Base-by-base conservation (phyloP, 37 sponge, comb jelly and placozoan genomes). In the Spongilla lacustris region DNA sequence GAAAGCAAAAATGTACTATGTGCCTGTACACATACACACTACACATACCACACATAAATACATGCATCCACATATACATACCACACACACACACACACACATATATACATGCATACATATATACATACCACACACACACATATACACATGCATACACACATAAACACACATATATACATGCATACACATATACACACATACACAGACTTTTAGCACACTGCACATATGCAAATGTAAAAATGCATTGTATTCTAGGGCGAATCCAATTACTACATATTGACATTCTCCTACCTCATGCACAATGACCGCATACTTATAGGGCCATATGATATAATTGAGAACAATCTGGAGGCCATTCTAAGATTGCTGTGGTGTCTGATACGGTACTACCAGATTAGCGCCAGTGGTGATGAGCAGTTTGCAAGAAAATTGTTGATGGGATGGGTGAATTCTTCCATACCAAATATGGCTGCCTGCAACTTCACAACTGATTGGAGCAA, bases 401-500 rank as follows among this genome's bases (percentile, higher is more conserved):
- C 49, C 2, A 33, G 31, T 23, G 50, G 27, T 23, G 38, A 27
- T 24, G 38, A 35, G 11, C 49, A 28, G 41, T 41, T 41, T 6
- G 41, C 41, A 9, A 41, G 73, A 25, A 37, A 34, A 76, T 34
- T 76, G 76, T 50, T 94, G 24, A 75, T 89, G 32, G 75, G 66
- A 24, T 96, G 94, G 94, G n/a, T 96, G 0, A 83, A 88, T 49
- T 74, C 85, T 29, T 76, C 76, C 24, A 73, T 93, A 36, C 89
- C 89, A 27, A 84, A 79, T 0, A 22, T 27, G 29, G 32, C 50
- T 12, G 50, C 87, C 49, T 77, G 77, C 29, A 87, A 92, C 73
- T 92, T 81, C 82, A 88, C 68, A 67, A 88, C 85, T 32, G 84
- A 88, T 32, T 96, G 94, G 96, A 92, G 76, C 26, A 77, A 91